phyloP scores from a whole-genome alignment of 1,140 invertebrate genomes.

The Lineus longissimus region DNA sequence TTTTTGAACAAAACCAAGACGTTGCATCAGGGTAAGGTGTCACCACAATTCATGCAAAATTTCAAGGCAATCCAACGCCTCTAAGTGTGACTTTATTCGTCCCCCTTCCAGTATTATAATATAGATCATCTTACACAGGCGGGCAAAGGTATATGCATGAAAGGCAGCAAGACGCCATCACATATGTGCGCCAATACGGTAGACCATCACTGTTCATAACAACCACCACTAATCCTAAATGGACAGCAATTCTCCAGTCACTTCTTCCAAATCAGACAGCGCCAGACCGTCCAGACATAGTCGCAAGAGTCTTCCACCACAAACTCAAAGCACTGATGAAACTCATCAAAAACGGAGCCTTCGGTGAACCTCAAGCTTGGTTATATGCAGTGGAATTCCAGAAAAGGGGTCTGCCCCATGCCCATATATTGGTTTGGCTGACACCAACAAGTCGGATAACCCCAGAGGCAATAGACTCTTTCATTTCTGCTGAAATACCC shows the following conservation, averaged over 20 bases:
- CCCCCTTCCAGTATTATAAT: no score
- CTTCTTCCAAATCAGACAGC: constrained; percentile 35
- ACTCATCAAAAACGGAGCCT: constrained; percentile 18
- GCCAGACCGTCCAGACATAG: constrained; percentile 53
- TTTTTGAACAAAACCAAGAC: no score
- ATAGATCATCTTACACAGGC: constrained; percentile 45
- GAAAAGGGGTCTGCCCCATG: constrained; percentile 58
- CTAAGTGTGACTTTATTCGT: no score
- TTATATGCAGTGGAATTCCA: constrained; percentile 57
- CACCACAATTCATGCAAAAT: no score
- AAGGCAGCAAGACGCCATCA: constrained; percentile 55
- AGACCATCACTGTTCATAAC: constrained; percentile 55
- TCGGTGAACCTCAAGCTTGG: constrained; percentile 25
- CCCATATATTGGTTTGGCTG: constrained; percentile 56
- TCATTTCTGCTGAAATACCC: constrained; percentile 10
- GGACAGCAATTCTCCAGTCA: constrained; percentile 50
- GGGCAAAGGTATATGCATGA: constrained; percentile 54
- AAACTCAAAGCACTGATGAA: constrained; percentile 43
- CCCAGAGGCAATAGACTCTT: neutral
- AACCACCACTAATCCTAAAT: constrained; percentile 58
- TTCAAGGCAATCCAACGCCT: no score
- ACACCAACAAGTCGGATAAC: constrained; percentile 9
- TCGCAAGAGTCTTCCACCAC: constrained; percentile 55
- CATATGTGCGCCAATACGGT: constrained; percentile 55
- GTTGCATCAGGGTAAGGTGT: no score